Percentiles rank a stretch among this genome's conserved stretches.
These are phyloP conservation scores for Cerastis leucographa DNA, from an alignment of 2,888 invertebrate genomes.

Conservation along the genomic window DNA sequence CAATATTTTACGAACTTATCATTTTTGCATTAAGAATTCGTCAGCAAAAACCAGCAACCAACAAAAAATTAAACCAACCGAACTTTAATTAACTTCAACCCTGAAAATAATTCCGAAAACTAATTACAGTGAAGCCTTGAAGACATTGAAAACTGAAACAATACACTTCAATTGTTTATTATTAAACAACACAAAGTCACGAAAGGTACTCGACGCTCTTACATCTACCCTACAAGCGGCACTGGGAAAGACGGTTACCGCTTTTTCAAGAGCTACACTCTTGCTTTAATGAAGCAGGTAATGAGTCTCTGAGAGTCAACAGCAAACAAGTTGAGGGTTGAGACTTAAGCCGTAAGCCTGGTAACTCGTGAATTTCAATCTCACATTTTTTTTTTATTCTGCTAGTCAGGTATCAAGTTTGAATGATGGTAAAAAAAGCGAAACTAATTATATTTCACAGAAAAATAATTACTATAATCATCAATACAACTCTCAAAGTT, in stretches of 20 bases:
- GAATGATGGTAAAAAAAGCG: neutral
- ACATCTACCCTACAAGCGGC: conserved; percentile 46
- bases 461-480: neutral
- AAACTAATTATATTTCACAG: too few relatives aligned
- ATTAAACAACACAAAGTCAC: conserved; percentile 42
- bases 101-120: conserved; percentile 22
- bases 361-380: neutral
- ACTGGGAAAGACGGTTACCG: conserved; percentile 70
- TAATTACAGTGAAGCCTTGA: conserved; percentile 28
- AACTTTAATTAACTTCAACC: conserved; percentile 26
- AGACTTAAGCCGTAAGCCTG: conserved; percentile 37
- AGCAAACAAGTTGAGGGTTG: conserved; percentile 76
- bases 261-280: conserved; percentile 79
- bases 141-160: conserved; percentile 39
- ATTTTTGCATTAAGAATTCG: neutral
- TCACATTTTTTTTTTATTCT: neutral
- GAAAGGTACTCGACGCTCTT: conserved; percentile 43
- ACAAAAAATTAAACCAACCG: neutral
- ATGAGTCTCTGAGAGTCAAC: conserved; percentile 82
- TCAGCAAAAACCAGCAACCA: neutral
- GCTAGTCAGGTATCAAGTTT: neutral
- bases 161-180: conserved; percentile 53
- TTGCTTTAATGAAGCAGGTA: conserved; percentile 87
- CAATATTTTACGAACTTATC: neutral
- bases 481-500: neutral